Evolutionary conservation across 2,797 vertebrate genomes (phyloP), one percentile per base, ranked within the genome.

Genomic region (Crocodylus rhombifer): DNA sequence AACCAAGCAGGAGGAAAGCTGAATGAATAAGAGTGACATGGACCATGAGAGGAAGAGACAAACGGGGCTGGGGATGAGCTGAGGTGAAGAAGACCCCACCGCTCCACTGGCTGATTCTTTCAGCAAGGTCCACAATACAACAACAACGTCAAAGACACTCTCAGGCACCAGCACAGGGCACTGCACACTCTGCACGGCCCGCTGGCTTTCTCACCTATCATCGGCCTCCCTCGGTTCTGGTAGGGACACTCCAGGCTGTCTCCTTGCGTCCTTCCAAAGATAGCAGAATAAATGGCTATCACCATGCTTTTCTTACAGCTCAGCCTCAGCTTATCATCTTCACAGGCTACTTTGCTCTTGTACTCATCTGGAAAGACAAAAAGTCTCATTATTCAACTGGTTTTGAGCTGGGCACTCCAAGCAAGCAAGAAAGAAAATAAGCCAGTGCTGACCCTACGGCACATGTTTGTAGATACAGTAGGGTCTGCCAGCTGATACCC

Each of bases 321-420:
- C 87, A 99, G 97, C 96, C 97, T 98, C 98, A 99, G 97, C 92
- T 98, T 98, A 97, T 99, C 98, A 42, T 98, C 99, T 97, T 99
- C 99, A 87, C 99, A 99, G 85, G 98, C 98, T 90, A 99, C 98
- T 96, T 99, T 99, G 92, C 98, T 99, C 97, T 99, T 99, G 93
- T 99, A 99, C 97, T 99, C 99, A 89, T 98, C 99, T 99, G 94
- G 17, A 96, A 95, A 57, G 77, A 95, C 92, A 89, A 20, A 95
- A 95, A 91, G 57, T 85, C n/a, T 80, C 7, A 56, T 96, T 93
- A 97, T 51, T 96, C 73, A 82, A 67, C 57, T 92, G 85, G 73
- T 71, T n/a, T 25, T 75, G 36, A 89, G 77, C 9, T 1, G 0
- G 18, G 26, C 12, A 64, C 51, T 21, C 78, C 33, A 9, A 77